Conservation (phyloP, 2,888 invertebrate genomes). For the Atethmia centrago region DNA sequence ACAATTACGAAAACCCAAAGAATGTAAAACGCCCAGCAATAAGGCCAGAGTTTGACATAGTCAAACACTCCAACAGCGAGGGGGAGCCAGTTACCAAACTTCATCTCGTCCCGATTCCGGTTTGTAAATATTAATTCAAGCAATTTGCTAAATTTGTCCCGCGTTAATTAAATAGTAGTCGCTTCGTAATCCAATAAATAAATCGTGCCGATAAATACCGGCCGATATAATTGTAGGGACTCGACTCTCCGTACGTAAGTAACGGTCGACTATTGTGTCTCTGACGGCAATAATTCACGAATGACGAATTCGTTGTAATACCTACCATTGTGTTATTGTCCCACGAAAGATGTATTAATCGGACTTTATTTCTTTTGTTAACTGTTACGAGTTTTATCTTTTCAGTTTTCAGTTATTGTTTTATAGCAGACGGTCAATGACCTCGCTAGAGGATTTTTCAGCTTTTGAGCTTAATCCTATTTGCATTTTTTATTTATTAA, state of each 20-base stretch:
- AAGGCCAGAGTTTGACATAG: conserved; percentile 49
- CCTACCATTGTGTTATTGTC: conserved; percentile 59
- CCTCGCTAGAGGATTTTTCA: conserved; percentile 6
- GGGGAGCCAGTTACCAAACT: conserved; percentile 63
- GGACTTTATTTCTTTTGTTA: conserved; percentile 54
- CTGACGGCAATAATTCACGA: conserved; percentile 65
- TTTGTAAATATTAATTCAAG: conserved; percentile 69
- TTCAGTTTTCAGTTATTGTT: conserved; percentile 23
- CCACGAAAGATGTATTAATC: conserved; percentile 55
- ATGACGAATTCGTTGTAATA: conserved; percentile 63
- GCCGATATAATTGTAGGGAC: conserved; percentile 71
- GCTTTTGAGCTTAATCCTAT: background rate
- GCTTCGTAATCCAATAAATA: conserved; percentile 74
- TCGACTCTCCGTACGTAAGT: conserved; percentile 60
- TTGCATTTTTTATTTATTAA: conserved; percentile 8
- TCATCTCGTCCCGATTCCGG: conserved; percentile 62
- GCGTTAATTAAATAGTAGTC: conserved; percentile 78
- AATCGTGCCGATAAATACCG: conserved; percentile 74
- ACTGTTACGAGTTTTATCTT: conserved; percentile 44
- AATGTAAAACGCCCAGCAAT: conserved; percentile 46
- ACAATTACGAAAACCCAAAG: conserved; percentile 40
- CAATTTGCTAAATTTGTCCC: conserved; percentile 73
- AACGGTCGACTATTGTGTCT: conserved; percentile 65
- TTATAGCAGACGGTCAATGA: conserved; percentile 12
- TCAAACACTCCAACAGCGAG: conserved; percentile 52